Percentiles rank a stretch among this genome's conserved stretches.
phyloP scores from a whole-genome alignment of 1,140 invertebrate genomes.

The Hyposmocoma kahamanoa region DNA sequence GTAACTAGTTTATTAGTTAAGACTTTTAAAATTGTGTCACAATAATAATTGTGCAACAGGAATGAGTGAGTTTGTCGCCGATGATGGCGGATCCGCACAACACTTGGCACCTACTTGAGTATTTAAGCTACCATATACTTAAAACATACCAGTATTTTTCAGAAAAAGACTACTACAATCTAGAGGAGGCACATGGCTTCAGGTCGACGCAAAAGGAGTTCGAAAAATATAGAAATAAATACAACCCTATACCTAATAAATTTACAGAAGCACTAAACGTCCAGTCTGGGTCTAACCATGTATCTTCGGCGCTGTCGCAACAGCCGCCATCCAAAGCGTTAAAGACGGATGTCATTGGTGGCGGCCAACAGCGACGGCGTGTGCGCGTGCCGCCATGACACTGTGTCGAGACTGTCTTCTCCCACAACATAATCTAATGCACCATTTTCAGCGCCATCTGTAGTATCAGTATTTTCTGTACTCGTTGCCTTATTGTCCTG shows the following conservation, averaged over 20 bases:
- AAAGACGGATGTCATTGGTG: constrained; percentile 50
- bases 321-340: too few relatives aligned
- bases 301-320: too few relatives aligned
- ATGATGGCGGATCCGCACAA: constrained; percentile 34
- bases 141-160: constrained; percentile 44
- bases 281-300: too few relatives aligned
- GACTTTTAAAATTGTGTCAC: not conserved
- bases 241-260: constrained; percentile 39
- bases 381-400: constrained; percentile 12
- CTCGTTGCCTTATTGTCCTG: constrained; percentile 7
- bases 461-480: constrained; percentile 9
- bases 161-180: constrained; percentile 46
- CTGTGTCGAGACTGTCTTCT: constrained; percentile 5
- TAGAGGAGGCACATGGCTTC: constrained; percentile 62
- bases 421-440: too few relatives aligned
- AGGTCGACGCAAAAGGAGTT: constrained; percentile 58
- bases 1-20: constrained; percentile 15
- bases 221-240: constrained; percentile 65
- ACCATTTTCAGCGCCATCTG: constrained; percentile 10
- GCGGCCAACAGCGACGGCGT: constrained; percentile 35
- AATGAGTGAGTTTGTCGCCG: constrained; percentile 48
- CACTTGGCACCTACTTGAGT: constrained; percentile 65
- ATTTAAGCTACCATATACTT: constrained; percentile 50
- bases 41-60: constrained; percentile 49
- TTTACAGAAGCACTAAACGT: constrained; percentile 26